phyloP scores from a whole-genome alignment of 2,888 invertebrate genomes.

The Cerceris ruficornis region DNA sequence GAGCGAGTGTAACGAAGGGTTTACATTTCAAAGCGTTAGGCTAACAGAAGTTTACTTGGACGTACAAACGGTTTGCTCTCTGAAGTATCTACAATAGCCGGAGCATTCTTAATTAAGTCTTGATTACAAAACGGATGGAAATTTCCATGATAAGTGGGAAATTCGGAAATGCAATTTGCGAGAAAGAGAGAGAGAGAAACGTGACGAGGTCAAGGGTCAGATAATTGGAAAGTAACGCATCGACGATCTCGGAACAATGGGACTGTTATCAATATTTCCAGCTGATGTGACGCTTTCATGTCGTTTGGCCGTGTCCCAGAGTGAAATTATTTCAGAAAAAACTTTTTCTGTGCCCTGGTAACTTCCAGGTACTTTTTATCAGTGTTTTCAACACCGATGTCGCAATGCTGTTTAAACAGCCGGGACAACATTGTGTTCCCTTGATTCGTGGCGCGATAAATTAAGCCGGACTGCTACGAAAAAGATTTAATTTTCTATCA shows the following conservation, averaged over 20 bases:
- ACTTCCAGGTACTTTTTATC: background rate
- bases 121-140: conserved; percentile 1
- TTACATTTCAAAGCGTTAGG: background rate
- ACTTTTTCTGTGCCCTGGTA: background rate
- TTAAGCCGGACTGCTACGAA: no score
- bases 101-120: conserved; percentile 4
- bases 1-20: background rate
- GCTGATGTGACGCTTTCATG: conserved; percentile 28
- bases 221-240: conserved; percentile 4
- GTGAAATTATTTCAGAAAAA: conserved; percentile 6
- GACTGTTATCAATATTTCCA: conserved; percentile 42
- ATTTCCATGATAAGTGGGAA: background rate
- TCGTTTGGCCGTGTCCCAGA: conserved; percentile 2
- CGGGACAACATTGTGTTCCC: no score
- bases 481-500: no score
- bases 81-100: background rate
- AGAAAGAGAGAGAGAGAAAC: background rate
- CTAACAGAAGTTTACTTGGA: background rate
- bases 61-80: background rate
- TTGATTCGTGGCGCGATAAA: no score
- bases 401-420: no score
- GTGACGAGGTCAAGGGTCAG: background rate
- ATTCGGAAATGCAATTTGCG: background rate
- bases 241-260: conserved; percentile 25
- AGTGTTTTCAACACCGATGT: no score